Conservation (phyloP, 2,888 invertebrate species). For the Acleris sparsana region DNA sequence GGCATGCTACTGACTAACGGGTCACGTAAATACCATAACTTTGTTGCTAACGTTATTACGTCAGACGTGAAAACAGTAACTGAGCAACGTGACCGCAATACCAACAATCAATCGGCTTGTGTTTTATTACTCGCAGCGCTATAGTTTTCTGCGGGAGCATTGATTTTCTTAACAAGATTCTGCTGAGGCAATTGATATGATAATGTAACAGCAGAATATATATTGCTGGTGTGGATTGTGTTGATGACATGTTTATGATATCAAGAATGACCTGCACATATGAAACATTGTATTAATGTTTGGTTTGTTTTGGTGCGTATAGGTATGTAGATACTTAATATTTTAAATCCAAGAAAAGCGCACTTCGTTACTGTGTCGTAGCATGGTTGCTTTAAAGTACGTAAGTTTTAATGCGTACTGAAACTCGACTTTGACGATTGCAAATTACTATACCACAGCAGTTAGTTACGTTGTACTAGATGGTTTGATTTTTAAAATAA, state of each 20-base stretch:
- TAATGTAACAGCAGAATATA: slow-evolving; percentile 30
- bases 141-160: slow-evolving; percentile 51
- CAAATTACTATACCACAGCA: no score
- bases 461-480: no score
- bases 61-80: slow-evolving; percentile 82
- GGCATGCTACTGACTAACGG: slow-evolving; percentile 60
- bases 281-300: no score
- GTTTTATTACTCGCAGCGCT: slow-evolving; percentile 67
- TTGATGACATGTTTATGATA: neutral
- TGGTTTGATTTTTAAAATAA: no score
- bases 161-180: slow-evolving; percentile 54
- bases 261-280: no score
- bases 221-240: neutral
- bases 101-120: slow-evolving; percentile 79
- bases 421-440: no score
- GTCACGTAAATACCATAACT: slow-evolving; percentile 79
- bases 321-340: no score
- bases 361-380: no score
- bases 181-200: slow-evolving; percentile 36
- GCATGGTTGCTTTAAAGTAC: no score
- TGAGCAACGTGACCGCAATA: slow-evolving; percentile 80
- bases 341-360: no score
- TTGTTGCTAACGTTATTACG: slow-evolving; percentile 80
- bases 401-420: no score
- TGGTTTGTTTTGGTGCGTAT: no score